Evolutionary conservation across 2,888 invertebrate species (phyloP).

Genomic region (Prenolepis imparis): DNA sequence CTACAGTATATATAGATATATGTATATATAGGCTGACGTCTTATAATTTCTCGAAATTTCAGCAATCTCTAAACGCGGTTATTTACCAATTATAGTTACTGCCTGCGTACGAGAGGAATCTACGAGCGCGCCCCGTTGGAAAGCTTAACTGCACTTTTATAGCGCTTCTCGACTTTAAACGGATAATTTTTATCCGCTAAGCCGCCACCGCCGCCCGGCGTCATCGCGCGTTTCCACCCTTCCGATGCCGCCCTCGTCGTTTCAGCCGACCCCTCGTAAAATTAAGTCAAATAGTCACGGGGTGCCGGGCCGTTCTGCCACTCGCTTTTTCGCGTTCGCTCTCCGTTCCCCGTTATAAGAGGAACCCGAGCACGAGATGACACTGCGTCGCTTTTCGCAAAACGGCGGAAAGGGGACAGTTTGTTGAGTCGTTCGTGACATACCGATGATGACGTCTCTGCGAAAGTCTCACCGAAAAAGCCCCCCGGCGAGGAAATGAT

Average conservation of each 20-base stretch:
- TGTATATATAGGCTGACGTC: slow-evolving; percentile 15
- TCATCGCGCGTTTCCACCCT: slow-evolving; percentile 62
- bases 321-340: slow-evolving; percentile 73
- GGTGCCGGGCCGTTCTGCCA: slow-evolving; percentile 70
- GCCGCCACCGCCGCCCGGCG: slow-evolving; percentile 53
- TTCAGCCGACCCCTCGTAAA: slow-evolving; percentile 80
- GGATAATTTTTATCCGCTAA: slow-evolving; percentile 84
- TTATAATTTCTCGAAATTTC: slow-evolving; percentile 64
- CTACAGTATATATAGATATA: neutral
- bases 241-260: slow-evolving; percentile 72
- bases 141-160: slow-evolving; percentile 83
- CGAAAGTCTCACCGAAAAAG: slow-evolving; percentile 50
- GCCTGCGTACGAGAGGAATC: slow-evolving; percentile 56
- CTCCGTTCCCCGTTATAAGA: slow-evolving; percentile 74
- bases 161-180: slow-evolving; percentile 81
- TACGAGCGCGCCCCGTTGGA: slow-evolving; percentile 63
- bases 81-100: slow-evolving; percentile 81
- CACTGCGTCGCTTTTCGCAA: slow-evolving; percentile 56
- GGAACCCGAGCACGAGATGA: slow-evolving; percentile 59
- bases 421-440: slow-evolving; percentile 63
- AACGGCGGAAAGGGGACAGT: slow-evolving; percentile 55
- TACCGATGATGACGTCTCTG: slow-evolving; percentile 65
- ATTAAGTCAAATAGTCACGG: slow-evolving; percentile 84
- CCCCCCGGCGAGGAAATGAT: slow-evolving; percentile 29
- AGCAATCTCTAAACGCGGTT: slow-evolving; percentile 54